Evolutionary conservation across 1,140 invertebrate species (phyloP).

Genomic region (Berghia stephanieae): DNA sequence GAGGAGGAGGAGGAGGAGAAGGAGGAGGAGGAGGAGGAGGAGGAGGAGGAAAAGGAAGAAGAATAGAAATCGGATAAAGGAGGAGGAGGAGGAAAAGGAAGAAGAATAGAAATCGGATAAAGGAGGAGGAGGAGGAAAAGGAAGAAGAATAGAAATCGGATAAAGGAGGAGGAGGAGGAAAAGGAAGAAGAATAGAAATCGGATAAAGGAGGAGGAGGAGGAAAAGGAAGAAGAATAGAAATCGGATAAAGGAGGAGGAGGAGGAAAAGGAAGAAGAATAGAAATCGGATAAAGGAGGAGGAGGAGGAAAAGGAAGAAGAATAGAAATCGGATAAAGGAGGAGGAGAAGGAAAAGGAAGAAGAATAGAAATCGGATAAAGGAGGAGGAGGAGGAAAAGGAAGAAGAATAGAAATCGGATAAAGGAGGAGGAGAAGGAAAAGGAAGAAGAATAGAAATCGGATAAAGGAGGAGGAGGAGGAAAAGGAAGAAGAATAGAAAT

Average conservation of each 20-base stretch:
- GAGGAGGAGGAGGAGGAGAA: background rate
- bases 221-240: no score
- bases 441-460: no score
- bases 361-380: no score
- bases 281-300: background rate
- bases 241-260: background rate
- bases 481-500: no score
- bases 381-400: no score
- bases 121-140: background rate
- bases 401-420: no score
- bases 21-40: background rate
- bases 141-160: background rate
- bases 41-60: background rate
- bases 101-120: background rate
- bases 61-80: background rate
- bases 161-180: background rate
- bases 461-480: no score
- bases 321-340: background rate
- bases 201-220: background rate
- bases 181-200: no score
- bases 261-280: background rate
- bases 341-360: background rate
- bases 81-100: background rate
- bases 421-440: no score
- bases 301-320: background rate